Percentiles rank a stretch among this genome's conserved stretches.
phyloP scores from a whole-genome alignment of 2,797 vertebrate genomes.

The Glyptemys insculpta region DNA sequence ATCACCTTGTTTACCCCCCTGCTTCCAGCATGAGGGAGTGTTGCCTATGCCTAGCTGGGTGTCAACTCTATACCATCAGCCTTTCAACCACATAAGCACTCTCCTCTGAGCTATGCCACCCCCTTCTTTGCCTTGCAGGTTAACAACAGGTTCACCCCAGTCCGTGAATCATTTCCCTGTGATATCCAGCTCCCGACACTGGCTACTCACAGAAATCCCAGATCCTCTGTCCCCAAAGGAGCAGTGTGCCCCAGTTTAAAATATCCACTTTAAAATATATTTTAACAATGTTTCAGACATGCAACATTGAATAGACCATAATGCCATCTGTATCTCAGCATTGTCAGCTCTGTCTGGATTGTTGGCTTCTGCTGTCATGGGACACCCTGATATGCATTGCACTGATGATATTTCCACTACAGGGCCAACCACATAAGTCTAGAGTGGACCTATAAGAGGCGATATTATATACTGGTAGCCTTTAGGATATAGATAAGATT shows the following conservation, averaged over 20 bases:
- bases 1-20: not conserved
- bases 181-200: not conserved
- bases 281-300: not conserved
- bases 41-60: not conserved
- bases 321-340: not conserved
- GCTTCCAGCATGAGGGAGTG: not conserved
- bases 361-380: not conserved
- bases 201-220: not conserved
- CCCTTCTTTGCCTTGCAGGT: not conserved
- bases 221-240: not conserved
- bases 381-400: too few relatives aligned
- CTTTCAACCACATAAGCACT: not conserved
- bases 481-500: not conserved
- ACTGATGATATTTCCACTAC: not conserved
- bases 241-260: not conserved
- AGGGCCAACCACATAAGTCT: not conserved
- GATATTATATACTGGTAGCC: not conserved
- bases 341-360: not conserved
- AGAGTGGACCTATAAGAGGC: not conserved
- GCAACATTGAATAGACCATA: not conserved
- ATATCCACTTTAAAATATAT: not conserved
- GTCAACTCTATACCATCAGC: not conserved
- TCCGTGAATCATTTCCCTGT: not conserved
- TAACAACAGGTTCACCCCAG: not conserved
- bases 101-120: not conserved